Percentiles rank a stretch among this genome's conserved stretches.
These are phyloP conservation scores for Diarsia mendica DNA, from an alignment of 2,888 invertebrate genomes.

Conservation along the genomic window DNA sequence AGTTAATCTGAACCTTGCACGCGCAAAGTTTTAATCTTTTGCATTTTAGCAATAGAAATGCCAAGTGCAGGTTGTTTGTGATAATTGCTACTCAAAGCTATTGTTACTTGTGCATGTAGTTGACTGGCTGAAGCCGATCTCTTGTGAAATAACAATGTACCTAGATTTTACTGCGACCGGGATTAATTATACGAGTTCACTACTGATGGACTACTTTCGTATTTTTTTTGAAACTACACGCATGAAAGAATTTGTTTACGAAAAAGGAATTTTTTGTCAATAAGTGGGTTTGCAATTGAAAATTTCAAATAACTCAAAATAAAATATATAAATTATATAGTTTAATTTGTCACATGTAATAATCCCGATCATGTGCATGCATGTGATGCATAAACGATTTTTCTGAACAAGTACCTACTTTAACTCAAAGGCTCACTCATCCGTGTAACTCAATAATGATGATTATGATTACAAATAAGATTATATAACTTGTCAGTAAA, in stretches of 20 bases:
- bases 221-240: not conserved
- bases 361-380: not conserved
- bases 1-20: not conserved
- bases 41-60: not conserved
- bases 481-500: conserved; percentile 39
- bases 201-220: not conserved
- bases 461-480: conserved; percentile 17
- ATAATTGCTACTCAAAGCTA: not conserved
- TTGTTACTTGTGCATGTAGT: not conserved
- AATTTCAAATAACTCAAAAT: not conserved
- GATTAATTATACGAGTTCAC: not conserved
- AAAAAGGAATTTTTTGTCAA: not conserved
- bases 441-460: no score
- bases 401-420: conserved; percentile 17
- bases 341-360: not conserved
- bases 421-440: not conserved
- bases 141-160: conserved; percentile 14
- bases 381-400: no score
- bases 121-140: conserved; percentile 10
- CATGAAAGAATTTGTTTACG: no score
- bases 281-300: not conserved
- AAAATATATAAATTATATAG: not conserved
- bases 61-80: not conserved
- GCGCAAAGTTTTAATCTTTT: conserved; percentile 10
- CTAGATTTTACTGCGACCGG: not conserved